phyloP scores from a whole-genome alignment of 2,113 vertebrate species.

The Hippocampus abdominalis region DNA sequence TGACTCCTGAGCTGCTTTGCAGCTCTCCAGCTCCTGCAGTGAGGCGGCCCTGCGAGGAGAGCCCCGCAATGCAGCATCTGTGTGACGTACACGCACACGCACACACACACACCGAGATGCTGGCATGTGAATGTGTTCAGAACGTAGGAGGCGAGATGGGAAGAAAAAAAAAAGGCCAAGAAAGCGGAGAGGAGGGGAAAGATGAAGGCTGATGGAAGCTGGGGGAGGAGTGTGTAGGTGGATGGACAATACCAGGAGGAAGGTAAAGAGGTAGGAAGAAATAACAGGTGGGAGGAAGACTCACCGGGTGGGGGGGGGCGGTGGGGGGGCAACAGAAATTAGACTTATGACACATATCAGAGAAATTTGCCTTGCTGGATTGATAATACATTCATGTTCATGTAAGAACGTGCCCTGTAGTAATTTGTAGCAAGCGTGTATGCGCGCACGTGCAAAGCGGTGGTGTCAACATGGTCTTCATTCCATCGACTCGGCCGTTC shows the following conservation, averaged over 20 bases:
- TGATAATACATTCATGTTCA: conserved; percentile 2
- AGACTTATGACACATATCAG: conserved; percentile 41
- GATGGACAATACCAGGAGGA: conserved; percentile 42
- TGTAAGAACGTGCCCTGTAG: not conserved
- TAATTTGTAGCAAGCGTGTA: not conserved
- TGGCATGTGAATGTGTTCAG: conserved; percentile 48
- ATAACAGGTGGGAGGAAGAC: conserved; percentile 51
- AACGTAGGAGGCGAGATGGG: conserved; percentile 55
- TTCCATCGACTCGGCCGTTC: not conserved
- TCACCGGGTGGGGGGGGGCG: conserved; percentile 31
- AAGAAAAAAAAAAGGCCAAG: conserved; percentile 31
- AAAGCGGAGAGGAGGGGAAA: conserved; percentile 35
- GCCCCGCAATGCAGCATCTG: conserved; percentile 75
- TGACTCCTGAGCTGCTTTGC: conserved; percentile 26
- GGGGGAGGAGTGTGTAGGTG: conserved; percentile 47
- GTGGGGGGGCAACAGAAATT: conserved; percentile 29
- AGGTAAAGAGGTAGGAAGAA: conserved; percentile 47
- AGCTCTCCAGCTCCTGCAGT: conserved; percentile 51
- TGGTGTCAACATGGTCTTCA: too few relatives aligned
- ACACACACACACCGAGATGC: conserved; percentile 21
- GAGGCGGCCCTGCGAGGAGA: conserved; percentile 56
- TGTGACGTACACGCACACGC: conserved; percentile 51
- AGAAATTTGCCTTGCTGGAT: conserved; percentile 7
- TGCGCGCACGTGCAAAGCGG: not conserved
- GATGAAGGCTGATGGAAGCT: conserved; percentile 50